Evolutionary conservation across 2,797 vertebrate species (phyloP), one percentile per base, ranked within the genome.

Genomic region (Limosa lapponica): DNA sequence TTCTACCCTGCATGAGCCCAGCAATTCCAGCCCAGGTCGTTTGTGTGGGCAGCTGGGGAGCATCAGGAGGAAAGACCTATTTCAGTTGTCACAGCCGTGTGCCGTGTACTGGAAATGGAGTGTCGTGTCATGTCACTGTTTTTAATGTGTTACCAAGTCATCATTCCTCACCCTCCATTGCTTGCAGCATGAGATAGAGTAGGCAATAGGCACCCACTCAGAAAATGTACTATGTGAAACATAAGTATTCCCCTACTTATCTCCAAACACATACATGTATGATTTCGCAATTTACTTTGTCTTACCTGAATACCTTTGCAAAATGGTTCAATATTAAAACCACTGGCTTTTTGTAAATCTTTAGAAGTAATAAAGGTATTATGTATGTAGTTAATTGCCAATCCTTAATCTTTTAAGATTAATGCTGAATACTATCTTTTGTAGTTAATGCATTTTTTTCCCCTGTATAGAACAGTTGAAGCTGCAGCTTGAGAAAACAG

Each of bases 21-120:
- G 52, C 1, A 4, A 48, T 71, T 89, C 49, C 74, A 90, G 54
- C 37, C 44, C 4, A 1, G 28, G 41, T 72, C 49, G 13, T 89
- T 52, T 1, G 1, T 0, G 2, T 79, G 51, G 58, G 92, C n/a
- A 51, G 41, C 10, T 61, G 41, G 12, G 37, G 36, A 90, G 25
- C 2, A 2, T 36, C 58, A 61, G 62, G 18, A 87, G 43, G 34
- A 58, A 87, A 90, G 87, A 46, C 10, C 55, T 89, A 46, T 92
- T 87, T 84, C 46, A 46, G 30, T 72, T 70, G 62, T 87, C 54
- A 39, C 24, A 65, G 30, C 28, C 58, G 10, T 25, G 74, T 90
- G 83, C 66, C 84, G 71, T 83, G 48, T 41, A 20, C 41, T 84
- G 81, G 91, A 96, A 94, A 30, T 44, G 73, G 71, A 87, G 18